These are phyloP conservation scores for Rhynchophorus ferrugineus DNA, from an alignment of 1,140 invertebrate species.

Conservation along the genomic window DNA sequence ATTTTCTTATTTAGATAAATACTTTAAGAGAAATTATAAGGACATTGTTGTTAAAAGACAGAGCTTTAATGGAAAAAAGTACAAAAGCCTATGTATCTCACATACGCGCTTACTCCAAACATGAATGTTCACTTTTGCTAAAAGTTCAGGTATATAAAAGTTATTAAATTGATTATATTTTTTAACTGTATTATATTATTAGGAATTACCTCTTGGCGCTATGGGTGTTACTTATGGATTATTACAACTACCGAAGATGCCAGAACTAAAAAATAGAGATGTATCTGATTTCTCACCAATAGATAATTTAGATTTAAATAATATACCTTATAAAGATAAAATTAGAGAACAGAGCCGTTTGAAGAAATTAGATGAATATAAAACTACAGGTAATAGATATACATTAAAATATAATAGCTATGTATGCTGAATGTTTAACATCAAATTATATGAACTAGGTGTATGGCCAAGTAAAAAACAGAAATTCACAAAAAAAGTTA, in stretches of 20 bases:
- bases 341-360: slow-evolving; percentile 65
- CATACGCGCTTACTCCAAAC: slow-evolving; percentile 87
- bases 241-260: slow-evolving; percentile 87
- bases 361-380: slow-evolving; percentile 63
- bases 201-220: slow-evolving; percentile 78
- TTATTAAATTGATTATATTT: too few relatives aligned
- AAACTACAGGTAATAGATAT: slow-evolving; percentile 54
- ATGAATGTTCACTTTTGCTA: slow-evolving; percentile 89
- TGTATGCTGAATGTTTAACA: not conserved
- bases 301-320: slow-evolving; percentile 62
- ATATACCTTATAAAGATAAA: slow-evolving; percentile 75
- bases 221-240: slow-evolving; percentile 85
- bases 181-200: too few relatives aligned
- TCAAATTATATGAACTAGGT: too few relatives aligned
- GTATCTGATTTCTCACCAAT: slow-evolving; percentile 57
- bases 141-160: slow-evolving; percentile 61
- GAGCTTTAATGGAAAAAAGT: slow-evolving; percentile 79
- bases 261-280: slow-evolving; percentile 74
- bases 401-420: not conserved
- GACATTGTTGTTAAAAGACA: slow-evolving; percentile 58
- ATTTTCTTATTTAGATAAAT: slow-evolving; percentile 18
- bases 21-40: slow-evolving; percentile 46
- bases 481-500: slow-evolving; percentile 49
- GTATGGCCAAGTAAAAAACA: slow-evolving; percentile 65
- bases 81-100: slow-evolving; percentile 93